phyloP scores from a whole-genome alignment of 1,140 invertebrate genomes.

The Leptinotarsa undecemlineata region DNA sequence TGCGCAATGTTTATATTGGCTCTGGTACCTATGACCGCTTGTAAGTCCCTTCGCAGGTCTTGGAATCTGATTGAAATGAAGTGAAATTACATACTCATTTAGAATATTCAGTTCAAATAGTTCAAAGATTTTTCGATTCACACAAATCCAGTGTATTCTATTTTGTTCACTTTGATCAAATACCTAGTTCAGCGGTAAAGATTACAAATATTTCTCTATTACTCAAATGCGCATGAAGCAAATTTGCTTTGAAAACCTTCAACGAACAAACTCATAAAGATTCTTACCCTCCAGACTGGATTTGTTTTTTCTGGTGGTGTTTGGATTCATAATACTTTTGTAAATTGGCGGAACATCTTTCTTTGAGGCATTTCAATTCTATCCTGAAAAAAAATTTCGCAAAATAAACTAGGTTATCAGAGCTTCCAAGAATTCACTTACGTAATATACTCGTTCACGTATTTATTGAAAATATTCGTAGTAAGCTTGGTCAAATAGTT shows the following conservation, averaged over 20 bases:
- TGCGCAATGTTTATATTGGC: constrained; percentile 92
- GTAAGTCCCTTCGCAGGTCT: constrained; percentile 88
- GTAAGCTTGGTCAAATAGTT: constrained; percentile 80
- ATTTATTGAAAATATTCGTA: constrained; percentile 79
- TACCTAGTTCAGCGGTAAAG: too few relatives aligned
- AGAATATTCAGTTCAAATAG: neutral
- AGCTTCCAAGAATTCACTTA: constrained; percentile 51
- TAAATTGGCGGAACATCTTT: constrained; percentile 74
- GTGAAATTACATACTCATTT: neutral
- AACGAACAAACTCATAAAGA: too few relatives aligned
- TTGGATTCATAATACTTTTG: constrained; percentile 91
- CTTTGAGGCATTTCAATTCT: constrained; percentile 77
- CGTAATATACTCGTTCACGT: constrained; percentile 60
- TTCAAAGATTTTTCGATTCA: too few relatives aligned
- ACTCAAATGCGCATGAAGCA: too few relatives aligned
- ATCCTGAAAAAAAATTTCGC: constrained; percentile 58
- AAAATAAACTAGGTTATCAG: neutral
- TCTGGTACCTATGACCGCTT: constrained; percentile 88
- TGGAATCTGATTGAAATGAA: constrained; percentile 69
- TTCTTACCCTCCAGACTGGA: constrained; percentile 61
- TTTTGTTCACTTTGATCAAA: too few relatives aligned
- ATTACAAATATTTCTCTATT: too few relatives aligned
- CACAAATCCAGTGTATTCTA: too few relatives aligned
- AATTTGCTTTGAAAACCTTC: too few relatives aligned
- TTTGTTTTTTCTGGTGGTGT: constrained; percentile 92